phyloP scores from a whole-genome alignment of 2,797 vertebrate genomes.

The Hozukius guyotensis region DNA sequence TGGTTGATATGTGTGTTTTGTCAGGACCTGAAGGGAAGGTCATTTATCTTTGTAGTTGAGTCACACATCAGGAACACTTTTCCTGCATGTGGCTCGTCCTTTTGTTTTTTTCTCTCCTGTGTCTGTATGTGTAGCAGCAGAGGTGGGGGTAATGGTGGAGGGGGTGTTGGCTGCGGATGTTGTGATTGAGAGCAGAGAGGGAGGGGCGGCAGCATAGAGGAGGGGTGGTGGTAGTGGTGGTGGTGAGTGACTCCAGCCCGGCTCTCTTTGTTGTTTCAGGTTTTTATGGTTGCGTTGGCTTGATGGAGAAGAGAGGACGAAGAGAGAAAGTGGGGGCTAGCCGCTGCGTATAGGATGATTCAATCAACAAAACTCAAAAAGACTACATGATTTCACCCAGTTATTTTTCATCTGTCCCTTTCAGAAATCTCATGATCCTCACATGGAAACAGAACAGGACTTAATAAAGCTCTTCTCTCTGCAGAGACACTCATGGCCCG shows the following conservation, averaged over 20 bases:
- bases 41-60: conserved; percentile 33
- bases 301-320: conserved; percentile 14
- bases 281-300: conserved; percentile 50
- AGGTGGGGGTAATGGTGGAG: neutral
- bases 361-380: neutral
- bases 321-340: neutral
- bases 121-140: neutral
- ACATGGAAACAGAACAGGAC: neutral
- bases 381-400: neutral
- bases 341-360: neutral
- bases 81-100: neutral
- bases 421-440: conserved; percentile 13
- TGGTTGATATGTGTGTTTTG: conserved; percentile 22
- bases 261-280: conserved; percentile 60
- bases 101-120: neutral
- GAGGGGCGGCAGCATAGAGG: conserved; percentile 28
- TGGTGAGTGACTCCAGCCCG: conserved; percentile 32
- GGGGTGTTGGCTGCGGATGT: conserved; percentile 44
- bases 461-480: conserved; percentile 7
- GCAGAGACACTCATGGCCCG: neutral
- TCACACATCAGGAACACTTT: conserved; percentile 25
- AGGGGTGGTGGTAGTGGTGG: neutral
- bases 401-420: neutral
- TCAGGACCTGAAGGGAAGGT: conserved; percentile 36
- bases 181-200: conserved; percentile 46